Percentiles rank a stretch among this genome's conserved stretches.
These are phyloP conservation scores for Muscicapa striata DNA, from an alignment of 2,797 vertebrate species.

Conservation along the genomic window DNA sequence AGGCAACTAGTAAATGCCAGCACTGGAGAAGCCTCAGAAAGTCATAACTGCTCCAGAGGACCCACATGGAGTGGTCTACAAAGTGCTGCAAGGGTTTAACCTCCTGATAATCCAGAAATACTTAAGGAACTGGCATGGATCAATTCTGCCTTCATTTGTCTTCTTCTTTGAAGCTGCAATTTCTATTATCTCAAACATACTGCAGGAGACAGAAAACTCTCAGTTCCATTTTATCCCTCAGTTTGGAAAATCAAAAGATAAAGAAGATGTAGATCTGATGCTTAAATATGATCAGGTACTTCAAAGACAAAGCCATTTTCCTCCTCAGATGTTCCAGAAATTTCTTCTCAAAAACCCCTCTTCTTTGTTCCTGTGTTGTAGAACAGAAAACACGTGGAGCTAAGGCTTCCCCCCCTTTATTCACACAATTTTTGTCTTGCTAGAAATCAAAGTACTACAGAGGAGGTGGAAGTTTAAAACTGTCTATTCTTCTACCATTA, in stretches of 20 bases:
- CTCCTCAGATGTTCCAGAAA: constrained; percentile 5
- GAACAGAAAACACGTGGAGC: background rate
- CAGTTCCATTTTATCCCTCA: background rate
- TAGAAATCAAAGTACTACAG: constrained; percentile 16
- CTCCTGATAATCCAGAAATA: background rate
- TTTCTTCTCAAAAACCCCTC: background rate
- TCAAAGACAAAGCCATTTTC: constrained; percentile 22
- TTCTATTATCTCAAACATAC: background rate
- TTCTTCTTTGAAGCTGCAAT: background rate
- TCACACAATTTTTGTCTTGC: constrained; percentile 7
- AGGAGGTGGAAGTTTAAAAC: constrained; percentile 45
- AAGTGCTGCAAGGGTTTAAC: background rate
- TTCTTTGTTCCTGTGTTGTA: constrained; percentile 31
- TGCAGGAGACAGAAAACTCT: background rate
- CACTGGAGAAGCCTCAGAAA: background rate
- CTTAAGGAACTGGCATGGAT: background rate
- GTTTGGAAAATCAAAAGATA: constrained; percentile 10
- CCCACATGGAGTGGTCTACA: background rate
- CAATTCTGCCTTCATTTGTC: background rate
- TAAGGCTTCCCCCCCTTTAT: constrained; percentile 1
- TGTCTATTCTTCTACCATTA: constrained; percentile 1
- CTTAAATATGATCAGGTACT: constrained; percentile 28
- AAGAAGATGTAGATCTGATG: constrained; percentile 11
- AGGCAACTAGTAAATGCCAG: background rate
- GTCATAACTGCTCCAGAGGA: background rate